Conservation (phyloP, 1,140 invertebrate genomes). For the Drosophila watanabei region DNA sequence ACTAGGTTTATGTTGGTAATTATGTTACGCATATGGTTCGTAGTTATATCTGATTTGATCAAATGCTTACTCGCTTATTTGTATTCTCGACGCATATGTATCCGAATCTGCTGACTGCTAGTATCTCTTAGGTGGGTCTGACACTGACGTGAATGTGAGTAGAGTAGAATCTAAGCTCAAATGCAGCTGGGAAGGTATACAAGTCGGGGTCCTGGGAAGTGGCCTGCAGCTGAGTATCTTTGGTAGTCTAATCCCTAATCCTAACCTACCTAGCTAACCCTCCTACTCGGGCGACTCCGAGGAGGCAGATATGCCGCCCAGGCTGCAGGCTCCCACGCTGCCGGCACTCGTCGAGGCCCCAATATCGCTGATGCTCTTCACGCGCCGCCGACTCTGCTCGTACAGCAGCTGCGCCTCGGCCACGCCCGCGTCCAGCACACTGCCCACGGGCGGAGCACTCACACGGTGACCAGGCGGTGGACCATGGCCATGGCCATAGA, state of each 20-base stretch:
- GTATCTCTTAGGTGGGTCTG: constrained; percentile 59
- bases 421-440: constrained; percentile 51
- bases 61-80: constrained; percentile 64
- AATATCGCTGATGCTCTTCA: constrained; percentile 91
- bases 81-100: constrained; percentile 55
- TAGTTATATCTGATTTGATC: constrained; percentile 72
- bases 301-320: constrained; percentile 78
- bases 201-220: background rate
- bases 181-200: constrained; percentile 30
- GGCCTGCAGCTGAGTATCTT: constrained; percentile 58
- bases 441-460: constrained; percentile 86
- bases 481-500: constrained; percentile 67
- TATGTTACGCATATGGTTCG: constrained; percentile 43
- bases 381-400: constrained; percentile 88
- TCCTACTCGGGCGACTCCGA: constrained; percentile 77
- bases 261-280: constrained; percentile 41
- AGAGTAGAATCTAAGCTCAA: constrained; percentile 44
- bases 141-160: constrained; percentile 46
- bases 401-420: constrained; percentile 65
- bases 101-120: constrained; percentile 61
- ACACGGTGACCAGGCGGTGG: constrained; percentile 83
- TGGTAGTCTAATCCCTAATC: constrained; percentile 37
- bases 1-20: constrained; percentile 27
- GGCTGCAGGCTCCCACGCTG: constrained; percentile 82
- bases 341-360: constrained; percentile 86